A percentile compares a stretch with the other conserved stretches of the same genome.
Conservation (phyloP, 2,797 vertebrate species). For the Orestias chungarensis region DNA sequence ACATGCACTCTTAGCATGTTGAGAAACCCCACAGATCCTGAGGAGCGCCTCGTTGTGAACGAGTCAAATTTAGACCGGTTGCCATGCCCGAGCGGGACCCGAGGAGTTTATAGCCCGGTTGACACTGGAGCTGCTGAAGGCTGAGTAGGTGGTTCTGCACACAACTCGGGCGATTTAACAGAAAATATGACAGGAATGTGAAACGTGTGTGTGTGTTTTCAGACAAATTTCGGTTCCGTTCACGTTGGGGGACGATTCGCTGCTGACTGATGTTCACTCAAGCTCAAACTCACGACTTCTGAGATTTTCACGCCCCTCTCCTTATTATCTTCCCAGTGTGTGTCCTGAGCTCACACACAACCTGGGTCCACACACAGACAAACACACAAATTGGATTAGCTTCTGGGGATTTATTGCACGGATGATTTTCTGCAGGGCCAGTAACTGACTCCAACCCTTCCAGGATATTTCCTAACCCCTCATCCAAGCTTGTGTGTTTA, state of each 20-base stretch:
- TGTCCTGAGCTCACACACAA: conserved; percentile 44
- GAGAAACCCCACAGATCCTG: conserved; percentile 59
- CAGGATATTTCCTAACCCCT: not conserved
- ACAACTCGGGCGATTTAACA: conserved; percentile 21
- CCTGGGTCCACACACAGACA: conserved; percentile 54
- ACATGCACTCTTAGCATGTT: conserved; percentile 72
- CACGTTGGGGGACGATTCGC: too few relatives aligned
- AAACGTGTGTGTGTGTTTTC: conserved; percentile 10
- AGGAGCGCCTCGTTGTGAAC: conserved; percentile 43
- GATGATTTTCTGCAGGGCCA: conserved; percentile 47
- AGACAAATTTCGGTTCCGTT: too few relatives aligned
- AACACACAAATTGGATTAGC: conserved; percentile 48
- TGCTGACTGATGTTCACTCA: conserved; percentile 5
- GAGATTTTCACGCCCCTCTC: not conserved
- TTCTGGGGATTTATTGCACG: conserved; percentile 40
- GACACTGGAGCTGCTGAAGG: conserved; percentile 37
- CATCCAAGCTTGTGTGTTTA: not conserved
- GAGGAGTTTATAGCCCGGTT: conserved; percentile 27
- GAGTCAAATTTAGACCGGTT: conserved; percentile 57
- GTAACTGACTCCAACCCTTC: not conserved
- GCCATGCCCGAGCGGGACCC: conserved; percentile 22
- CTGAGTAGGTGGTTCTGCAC: conserved; percentile 26
- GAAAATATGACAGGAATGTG: conserved; percentile 25
- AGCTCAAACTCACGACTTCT: not conserved
- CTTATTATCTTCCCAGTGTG: conserved; percentile 15